Conservation (phyloP, 2,113 vertebrate species). For the Oreocharis arfaki region DNA sequence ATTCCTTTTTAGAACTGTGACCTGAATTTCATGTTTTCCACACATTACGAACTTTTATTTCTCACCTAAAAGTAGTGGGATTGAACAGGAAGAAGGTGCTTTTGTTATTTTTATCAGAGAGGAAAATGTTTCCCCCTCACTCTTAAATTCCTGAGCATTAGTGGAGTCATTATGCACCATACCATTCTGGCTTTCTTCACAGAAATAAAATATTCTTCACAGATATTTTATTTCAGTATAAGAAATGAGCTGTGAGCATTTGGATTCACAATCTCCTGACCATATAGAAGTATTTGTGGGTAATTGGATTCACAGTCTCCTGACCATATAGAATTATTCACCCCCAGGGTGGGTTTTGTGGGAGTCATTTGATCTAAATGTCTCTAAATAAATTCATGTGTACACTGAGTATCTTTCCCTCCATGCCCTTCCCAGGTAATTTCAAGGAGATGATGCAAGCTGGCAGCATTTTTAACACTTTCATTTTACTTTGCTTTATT, state of each 20-base stretch:
- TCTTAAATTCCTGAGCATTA: not conserved
- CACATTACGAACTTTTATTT: not conserved
- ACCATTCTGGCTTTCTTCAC: not conserved
- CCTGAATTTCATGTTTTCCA: not conserved
- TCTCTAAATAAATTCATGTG: not conserved
- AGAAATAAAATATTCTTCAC: not conserved
- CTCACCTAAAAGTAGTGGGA: not conserved
- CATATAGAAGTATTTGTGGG: not conserved
- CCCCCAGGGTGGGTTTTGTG: not conserved
- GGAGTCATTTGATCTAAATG: too few species aligned
- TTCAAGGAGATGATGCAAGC: not conserved
- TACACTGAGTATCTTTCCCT: not conserved
- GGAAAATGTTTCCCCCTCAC: not conserved
- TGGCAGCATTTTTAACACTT: not conserved
- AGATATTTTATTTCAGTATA: not conserved
- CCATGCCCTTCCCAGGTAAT: not conserved
- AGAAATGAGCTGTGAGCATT: not conserved
- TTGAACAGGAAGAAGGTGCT: not conserved
- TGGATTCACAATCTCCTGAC: not conserved
- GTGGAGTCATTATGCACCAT: not conserved
- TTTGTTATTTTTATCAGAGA: not conserved
- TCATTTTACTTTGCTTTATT: not conserved
- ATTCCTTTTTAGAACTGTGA: not conserved
- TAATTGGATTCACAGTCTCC: not conserved
- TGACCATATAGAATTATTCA: not conserved